These are phyloP conservation scores for Protosalanx chinensis DNA, from an alignment of 2,797 vertebrate species.

Conservation along the genomic window DNA sequence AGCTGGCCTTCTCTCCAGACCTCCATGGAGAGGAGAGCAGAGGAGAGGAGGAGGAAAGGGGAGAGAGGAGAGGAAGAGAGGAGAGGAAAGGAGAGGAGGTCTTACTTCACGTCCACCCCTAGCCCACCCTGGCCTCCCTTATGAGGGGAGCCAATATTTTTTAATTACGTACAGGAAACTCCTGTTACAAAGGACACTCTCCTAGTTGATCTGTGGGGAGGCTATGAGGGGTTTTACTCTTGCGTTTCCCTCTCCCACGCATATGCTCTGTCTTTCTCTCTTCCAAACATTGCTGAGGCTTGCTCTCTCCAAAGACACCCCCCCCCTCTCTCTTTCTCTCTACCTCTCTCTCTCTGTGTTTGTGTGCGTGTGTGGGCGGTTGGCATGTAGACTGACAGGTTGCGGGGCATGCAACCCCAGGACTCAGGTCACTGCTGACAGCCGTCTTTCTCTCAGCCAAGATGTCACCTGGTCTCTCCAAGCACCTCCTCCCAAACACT, in stretches of 20 bases:
- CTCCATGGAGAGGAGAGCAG: conserved; percentile 39
- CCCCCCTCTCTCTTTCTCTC: neutral
- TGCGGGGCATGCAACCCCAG: conserved; percentile 80
- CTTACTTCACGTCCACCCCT: neutral
- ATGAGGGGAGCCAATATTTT: conserved; percentile 66
- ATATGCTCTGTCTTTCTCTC: conserved; percentile 36
- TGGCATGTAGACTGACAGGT: conserved; percentile 78
- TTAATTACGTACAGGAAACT: conserved; percentile 80
- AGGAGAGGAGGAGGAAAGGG: neutral
- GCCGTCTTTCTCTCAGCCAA: conserved; percentile 64
- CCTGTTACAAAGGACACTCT: conserved; percentile 77
- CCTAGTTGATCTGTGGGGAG: conserved; percentile 60
- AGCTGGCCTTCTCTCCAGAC: conserved; percentile 49
- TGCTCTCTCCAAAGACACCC: neutral
- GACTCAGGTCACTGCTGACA: conserved; percentile 77
- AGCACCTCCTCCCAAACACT: conserved; percentile 8
- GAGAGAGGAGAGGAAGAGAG: neutral
- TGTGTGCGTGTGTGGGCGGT: conserved; percentile 40
- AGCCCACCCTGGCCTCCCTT: conserved; percentile 39
- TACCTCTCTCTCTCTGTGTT: conserved; percentile 30
- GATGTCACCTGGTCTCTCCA: conserved; percentile 75
- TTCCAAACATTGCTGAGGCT: too few relatives aligned
- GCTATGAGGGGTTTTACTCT: conserved; percentile 40
- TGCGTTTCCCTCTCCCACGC: conserved; percentile 14
- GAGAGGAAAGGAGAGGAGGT: neutral